A percentile compares a stretch with the other conserved stretches of the same genome.
phyloP scores from a whole-genome alignment of 2,888 invertebrate species.

The Salpingus planirostris region DNA sequence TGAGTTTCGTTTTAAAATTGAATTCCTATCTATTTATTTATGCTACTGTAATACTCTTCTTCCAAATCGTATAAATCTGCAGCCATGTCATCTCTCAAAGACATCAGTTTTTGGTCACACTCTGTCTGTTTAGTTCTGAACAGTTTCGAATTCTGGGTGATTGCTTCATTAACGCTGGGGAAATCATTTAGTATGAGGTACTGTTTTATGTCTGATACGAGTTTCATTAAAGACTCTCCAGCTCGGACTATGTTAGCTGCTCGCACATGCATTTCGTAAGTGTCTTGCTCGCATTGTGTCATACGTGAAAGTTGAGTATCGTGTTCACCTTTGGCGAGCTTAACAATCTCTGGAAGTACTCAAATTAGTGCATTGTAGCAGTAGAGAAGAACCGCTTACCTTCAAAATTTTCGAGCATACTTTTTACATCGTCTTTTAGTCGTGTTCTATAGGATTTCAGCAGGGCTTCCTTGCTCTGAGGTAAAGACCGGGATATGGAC shows the following conservation, averaged over 20 bases:
- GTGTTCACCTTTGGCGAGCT: conserved; percentile 80
- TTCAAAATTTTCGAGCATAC: conserved; percentile 95
- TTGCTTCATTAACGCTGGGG: conserved; percentile 94
- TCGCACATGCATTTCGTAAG: conserved; percentile 94
- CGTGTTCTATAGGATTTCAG: conserved; percentile 91
- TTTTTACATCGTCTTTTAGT: conserved; percentile 92
- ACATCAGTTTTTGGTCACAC: conserved; percentile 88
- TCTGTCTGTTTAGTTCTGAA: conserved; percentile 86
- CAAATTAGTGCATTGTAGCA: not conserved
- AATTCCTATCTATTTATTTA: too few species aligned
- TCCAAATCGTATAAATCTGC: conserved; percentile 87
- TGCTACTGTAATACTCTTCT: conserved; percentile 86
- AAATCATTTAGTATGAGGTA: conserved; percentile 97
- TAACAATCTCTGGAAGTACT: conserved; percentile 68
- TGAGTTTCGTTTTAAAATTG: too few species aligned
- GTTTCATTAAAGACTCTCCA: conserved; percentile 92
- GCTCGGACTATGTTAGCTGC: conserved; percentile 95
- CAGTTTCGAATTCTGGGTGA: conserved; percentile 84
- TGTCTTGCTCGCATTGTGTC: conserved; percentile 91
- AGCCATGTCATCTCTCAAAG: conserved; percentile 88
- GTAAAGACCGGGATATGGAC: conserved; percentile 54
- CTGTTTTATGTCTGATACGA: conserved; percentile 96
- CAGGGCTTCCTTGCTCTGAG: conserved; percentile 91
- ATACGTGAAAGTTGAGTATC: conserved; percentile 83
- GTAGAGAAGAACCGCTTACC: conserved; percentile 49